Conservation (phyloP, 2,797 vertebrate genomes). For the Lycodopsis pacificus region DNA sequence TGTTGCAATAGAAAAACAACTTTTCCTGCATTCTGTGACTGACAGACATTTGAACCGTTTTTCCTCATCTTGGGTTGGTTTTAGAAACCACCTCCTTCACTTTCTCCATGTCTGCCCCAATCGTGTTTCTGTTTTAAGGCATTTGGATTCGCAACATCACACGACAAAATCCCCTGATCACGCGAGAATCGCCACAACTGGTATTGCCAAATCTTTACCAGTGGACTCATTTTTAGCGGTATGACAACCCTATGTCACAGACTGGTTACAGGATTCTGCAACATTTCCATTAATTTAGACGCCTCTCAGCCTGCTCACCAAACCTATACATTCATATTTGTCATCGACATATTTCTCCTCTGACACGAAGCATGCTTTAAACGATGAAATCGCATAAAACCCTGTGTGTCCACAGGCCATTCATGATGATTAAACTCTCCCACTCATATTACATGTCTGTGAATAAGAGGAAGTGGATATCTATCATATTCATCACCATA, state of each 20-base stretch:
- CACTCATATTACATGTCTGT: constrained; percentile 13
- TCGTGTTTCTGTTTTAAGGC: too few species aligned
- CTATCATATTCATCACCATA: constrained; percentile 30
- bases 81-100: too few species aligned
- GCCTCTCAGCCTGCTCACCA: not conserved
- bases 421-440: constrained; percentile 20
- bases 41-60: too few species aligned
- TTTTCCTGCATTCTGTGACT: not conserved
- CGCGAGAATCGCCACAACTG: too few species aligned
- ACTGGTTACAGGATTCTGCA: not conserved
- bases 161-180: too few species aligned
- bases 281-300: constrained; percentile 6
- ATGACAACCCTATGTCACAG: not conserved
- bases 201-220: too few species aligned
- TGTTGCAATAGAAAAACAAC: too few species aligned
- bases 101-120: too few species aligned
- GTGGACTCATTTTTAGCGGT: too few species aligned
- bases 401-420: constrained; percentile 19
- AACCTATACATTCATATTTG: constrained; percentile 4
- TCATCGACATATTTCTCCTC: constrained; percentile 32
- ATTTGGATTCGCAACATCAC: too few species aligned
- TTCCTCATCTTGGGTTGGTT: too few species aligned
- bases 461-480: constrained; percentile 20
- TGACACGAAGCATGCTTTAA: constrained; percentile 1
- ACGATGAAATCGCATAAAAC: constrained; percentile 21